Evolutionary conservation across 2,888 invertebrate species (phyloP), one percentile per base, ranked within the genome.

Genomic region (Agonopterix subpropinquella): DNA sequence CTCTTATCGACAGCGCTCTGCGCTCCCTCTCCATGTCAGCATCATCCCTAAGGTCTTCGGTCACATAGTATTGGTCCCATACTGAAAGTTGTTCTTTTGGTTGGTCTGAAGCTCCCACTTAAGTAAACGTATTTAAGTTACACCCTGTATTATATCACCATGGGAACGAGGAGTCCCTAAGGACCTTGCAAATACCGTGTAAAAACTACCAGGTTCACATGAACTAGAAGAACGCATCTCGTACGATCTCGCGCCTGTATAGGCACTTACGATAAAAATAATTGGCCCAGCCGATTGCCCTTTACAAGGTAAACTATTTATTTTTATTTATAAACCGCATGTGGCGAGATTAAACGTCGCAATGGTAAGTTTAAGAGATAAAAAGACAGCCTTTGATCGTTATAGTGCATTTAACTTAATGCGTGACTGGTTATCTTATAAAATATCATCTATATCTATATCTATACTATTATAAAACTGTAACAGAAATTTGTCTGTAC

Each of bases 131-230:
- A n/a, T n/a, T n/a, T n/a, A 37, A 10, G 1, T 37, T 37, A 39
- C 37, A 10, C 9, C 39, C 10, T 39, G 10, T 10, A 13, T 39
- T n/a, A 39, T 36, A 44, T 41, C 5, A 18, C 51, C 44, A 51
- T 48, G 46, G 43, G 47, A 49, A 52, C 47, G 51, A 47, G 36
- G 52, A 57, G 57, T 77, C 75, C 77, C 73, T 49, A 67, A 70
- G 78, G 80, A 80, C 67, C 79, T 76, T 82, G 83, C 83, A 84
- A 83, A 76, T 70, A 69, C 69, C 68, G 76, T 81, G 79, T 82
- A 80, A 79, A 67, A 66, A 61, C 65, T 80, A 85, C 83, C 61
- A 84, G 76, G 84, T 52, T 48, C 55, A 51, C 76, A 85, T 72
- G 67, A 66, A 43, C 50, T 15, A 10, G 43, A 11, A 37, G 50